Evolutionary conservation across 2,113 vertebrate species (phyloP).

Genomic region (Tiliqua scincoides): DNA sequence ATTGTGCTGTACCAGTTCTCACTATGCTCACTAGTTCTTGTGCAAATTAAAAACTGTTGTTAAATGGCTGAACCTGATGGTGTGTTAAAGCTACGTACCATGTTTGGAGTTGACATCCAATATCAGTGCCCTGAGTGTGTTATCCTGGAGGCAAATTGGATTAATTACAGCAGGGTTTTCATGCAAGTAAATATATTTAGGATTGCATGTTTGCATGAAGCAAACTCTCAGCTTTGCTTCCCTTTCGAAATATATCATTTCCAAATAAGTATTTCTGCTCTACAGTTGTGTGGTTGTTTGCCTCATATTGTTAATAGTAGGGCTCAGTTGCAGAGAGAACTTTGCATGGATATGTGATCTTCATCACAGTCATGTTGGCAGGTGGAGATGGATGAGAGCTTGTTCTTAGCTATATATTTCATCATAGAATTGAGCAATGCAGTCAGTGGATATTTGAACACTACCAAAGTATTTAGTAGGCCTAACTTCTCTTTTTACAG

Average conservation of each 20-base stretch:
- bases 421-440: too few relatives aligned
- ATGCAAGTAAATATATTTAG: not conserved
- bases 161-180: not conserved
- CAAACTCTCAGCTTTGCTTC: not conserved
- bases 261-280: not conserved
- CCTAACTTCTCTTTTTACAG: conserved; percentile 69
- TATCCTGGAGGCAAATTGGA: not conserved
- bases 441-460: not conserved
- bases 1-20: too few relatives aligned
- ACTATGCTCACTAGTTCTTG: too few relatives aligned
- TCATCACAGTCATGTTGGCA: not conserved
- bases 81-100: too few relatives aligned
- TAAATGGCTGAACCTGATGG: too few relatives aligned
- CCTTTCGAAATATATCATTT: not conserved
- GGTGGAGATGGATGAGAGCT: not conserved
- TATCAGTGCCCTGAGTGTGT: too few relatives aligned
- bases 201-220: too few relatives aligned
- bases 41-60: too few relatives aligned
- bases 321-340: not conserved
- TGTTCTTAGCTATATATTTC: too few relatives aligned
- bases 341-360: too few relatives aligned
- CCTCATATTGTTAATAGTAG: too few relatives aligned
- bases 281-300: not conserved
- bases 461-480: not conserved
- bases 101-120: too few relatives aligned